Base-by-base conservation (phyloP, 2,888 invertebrate species). In the Sussaba pulchella region DNA sequence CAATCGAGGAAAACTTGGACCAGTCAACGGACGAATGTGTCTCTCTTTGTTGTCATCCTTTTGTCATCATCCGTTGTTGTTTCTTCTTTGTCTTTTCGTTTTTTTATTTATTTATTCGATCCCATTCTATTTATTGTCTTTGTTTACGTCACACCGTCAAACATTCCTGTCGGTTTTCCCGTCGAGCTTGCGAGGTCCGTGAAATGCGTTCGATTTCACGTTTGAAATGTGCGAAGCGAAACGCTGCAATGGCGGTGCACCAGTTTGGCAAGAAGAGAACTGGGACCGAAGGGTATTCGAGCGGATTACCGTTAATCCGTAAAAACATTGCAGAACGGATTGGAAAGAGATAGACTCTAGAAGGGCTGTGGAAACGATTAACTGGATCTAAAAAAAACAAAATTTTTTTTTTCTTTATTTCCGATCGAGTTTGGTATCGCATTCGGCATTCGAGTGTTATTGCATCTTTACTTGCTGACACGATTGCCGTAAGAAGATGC, bases 401-500 rank as follows among this genome's bases (percentile, higher is more conserved):
- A 6, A 6, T 31, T 31, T 31, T 31, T 31, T 31, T 31, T 74
- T 59, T 79, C 69, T 63, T 69, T 73, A 73, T 78, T 43, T 64
- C 19, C 50, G 61, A 54, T 63, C 19, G 14, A 9, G 31, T 63
- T 26, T 31, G 39, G 47, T 63, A 47, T 45, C 41, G n/a, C 39
- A 41, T 66, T 50, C 36, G 59, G 52, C 41, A 36, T 12, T 63
- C 39, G 17, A 72, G 52, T 17, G 41, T 41, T 52, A 52, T 26
- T 41, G 17, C 52, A 54, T 24, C 24, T 52, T 66, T 19, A 36
- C 21, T 41, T 45, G n/a, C n/a, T n/a, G 4, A 31, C 26, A 14
- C 59, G 14, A 1, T 69, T 39, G 12, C n/a, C n/a, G n/a, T n/a
- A n/a, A 83, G 85, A 88, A 89, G 88, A 85, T 89, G 87, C 88